Evolutionary conservation across 2,113 vertebrate genomes (phyloP), one percentile per base, ranked within the genome.

Genomic region (Misgurnus anguillicaudatus): DNA sequence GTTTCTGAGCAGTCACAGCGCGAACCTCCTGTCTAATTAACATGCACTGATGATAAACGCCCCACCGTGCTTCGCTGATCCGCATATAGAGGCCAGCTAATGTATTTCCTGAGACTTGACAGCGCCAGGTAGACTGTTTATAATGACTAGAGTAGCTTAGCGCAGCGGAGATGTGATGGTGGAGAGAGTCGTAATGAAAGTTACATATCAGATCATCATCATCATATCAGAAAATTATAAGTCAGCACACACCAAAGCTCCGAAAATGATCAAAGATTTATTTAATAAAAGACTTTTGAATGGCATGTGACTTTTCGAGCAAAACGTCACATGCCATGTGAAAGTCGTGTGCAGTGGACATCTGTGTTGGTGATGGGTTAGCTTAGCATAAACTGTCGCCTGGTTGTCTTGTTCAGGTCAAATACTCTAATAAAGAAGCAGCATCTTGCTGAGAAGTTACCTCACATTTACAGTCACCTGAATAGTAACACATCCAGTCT

Each of bases 21-120:
- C 38, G 47, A 73, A 14, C 47, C 79, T 78, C 53, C 55, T 74
- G 69, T 81, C 75, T 53, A 6, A 74, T 81, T 67, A 81, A 51
- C 71, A 63, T 11, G 41, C 65, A 69, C 57, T 53, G 71, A 3
- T 17, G 21, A 51, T 74, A 57, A 81, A 58, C 57, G 17, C 58
- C 47, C 55, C 47, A 53, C 72, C 63, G 64, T 17, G 45, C 57
- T 36, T n/a, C 14, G 13, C 66, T 51, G 39, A 45, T 42, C 42
- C 42, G 7, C 36, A 69, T 39, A 48, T 42, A 9, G 62, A 9
- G 62, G 47, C 75, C 64, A 9, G 41, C 13, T 42, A 24, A 66
- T 48, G 72, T 24, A 38, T 61, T 66, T 72, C 75, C 75, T 19
- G 24, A 42, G 47, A 57, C 61, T 77, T 16, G 60, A 61, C 48